Base-by-base conservation (phyloP, 2,797 vertebrate genomes). In the Knipowitschia caucasica region DNA sequence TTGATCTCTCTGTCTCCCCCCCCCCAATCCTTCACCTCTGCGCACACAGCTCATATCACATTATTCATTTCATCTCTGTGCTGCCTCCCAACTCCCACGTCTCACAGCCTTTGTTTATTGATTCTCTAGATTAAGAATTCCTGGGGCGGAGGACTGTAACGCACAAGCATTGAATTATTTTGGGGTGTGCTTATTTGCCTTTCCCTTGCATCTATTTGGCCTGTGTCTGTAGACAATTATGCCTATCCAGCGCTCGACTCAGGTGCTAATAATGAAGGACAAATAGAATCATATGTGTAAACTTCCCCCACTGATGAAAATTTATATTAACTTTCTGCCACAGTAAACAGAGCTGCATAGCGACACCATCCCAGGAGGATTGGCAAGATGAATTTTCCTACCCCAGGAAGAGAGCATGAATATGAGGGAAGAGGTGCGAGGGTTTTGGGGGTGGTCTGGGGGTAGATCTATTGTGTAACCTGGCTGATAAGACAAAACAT, bases 281-380 rank as follows among this genome's bases (percentile, higher is more conserved):
- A 99, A 99, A 98, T 97, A 99, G 96, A 98, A 99, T 98, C 95
- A 93, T 98, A 95, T 95, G 96, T 99, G 97, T 98, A 99, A 98
- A 98, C 96, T 98, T 98, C 95, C 94, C 96, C 93, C 94, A 95
- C 96, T 98, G 95, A 98, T 98, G 96, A 98, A 98, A 99, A 99
- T 98, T 99, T 99, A 98, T 99, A 99, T 99, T 99, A 99, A 98
- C 95, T 98, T 98, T 97, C 96, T 97, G 95, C 94, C 96, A 99
- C 95, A 97, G 97, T 99, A 99, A 99, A 98, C 96, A 99, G 93
- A 96, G 92, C 94, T 90, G 95, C 95, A 94, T 94, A 94, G 94
- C 94, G 93, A 94, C 92, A 92, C 76, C 75, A 92, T 98, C 96
- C 94, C 94, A 77, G 89, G 94, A 95, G 95, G 94, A 94, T 94